These are phyloP conservation scores for Blomia tropicalis DNA, from an alignment of 2,888 invertebrate genomes.

Conservation along the genomic window DNA sequence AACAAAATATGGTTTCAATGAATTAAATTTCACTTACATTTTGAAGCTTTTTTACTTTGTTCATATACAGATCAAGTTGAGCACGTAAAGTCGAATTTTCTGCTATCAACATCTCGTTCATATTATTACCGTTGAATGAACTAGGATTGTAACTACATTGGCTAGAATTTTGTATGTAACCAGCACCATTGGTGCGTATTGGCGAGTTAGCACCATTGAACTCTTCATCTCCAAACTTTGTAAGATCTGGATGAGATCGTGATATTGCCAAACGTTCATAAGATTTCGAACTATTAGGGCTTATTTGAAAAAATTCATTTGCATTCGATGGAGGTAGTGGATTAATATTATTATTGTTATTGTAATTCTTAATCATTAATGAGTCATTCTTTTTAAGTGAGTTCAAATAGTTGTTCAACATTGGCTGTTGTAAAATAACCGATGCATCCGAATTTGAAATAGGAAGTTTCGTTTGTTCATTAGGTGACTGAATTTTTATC, in stretches of 20 bases:
- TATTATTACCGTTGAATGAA: conserved; percentile 37
- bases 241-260: conserved; percentile 67
- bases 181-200: not conserved
- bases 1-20: not conserved
- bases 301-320: conserved; percentile 16
- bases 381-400: conserved; percentile 17
- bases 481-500: conserved; percentile 15
- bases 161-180: no score
- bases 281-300: conserved; percentile 13
- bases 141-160: conserved; percentile 6
- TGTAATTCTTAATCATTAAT: conserved; percentile 12
- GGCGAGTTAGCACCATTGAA: not conserved
- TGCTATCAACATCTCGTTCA: conserved; percentile 62
- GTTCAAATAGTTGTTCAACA: conserved; percentile 22
- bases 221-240: conserved; percentile 40
- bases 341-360: conserved; percentile 1
- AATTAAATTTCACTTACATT: conserved; percentile 44
- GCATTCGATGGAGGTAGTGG: conserved; percentile 11
- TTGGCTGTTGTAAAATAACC: conserved; percentile 20
- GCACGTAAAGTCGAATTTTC: conserved; percentile 68
- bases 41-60: conserved; percentile 65
- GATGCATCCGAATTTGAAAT: not conserved
- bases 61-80: conserved; percentile 63
- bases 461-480: not conserved
- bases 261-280: conserved; percentile 39